phyloP scores from a whole-genome alignment of 2,113 vertebrate genomes.

The Acrocephalus arundinaceus region DNA sequence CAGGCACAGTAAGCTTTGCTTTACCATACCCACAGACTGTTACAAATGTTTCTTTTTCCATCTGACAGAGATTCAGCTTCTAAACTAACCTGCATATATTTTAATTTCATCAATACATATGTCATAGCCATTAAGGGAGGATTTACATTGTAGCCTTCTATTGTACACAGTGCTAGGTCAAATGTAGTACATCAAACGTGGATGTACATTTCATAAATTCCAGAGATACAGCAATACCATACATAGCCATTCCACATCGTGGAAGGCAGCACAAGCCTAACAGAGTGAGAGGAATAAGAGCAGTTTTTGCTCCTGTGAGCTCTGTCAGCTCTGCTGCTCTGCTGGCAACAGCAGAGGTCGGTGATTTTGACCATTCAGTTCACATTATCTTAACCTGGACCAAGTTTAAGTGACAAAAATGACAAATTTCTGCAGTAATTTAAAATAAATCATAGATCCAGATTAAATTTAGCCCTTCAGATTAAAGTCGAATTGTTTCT shows the following conservation, averaged over 20 bases:
- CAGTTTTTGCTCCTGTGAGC: constrained; percentile 5
- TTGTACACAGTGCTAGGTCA: constrained; percentile 62
- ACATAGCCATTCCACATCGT: neutral
- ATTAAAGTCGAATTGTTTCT: neutral
- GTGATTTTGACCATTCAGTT: neutral
- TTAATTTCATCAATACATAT: constrained; percentile 61
- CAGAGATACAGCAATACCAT: constrained; percentile 28
- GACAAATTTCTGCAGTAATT: neutral
- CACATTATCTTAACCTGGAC: neutral
- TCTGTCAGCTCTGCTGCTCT: neutral
- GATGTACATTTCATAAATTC: constrained; percentile 64
- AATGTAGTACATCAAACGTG: constrained; percentile 78
- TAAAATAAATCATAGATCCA: neutral
- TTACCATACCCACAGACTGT: neutral
- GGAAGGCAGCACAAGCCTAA: neutral
- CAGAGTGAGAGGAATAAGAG: neutral
- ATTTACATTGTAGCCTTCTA: constrained; percentile 54
- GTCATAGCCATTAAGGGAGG: constrained; percentile 60
- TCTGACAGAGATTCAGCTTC: constrained; percentile 31
- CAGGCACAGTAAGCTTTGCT: neutral
- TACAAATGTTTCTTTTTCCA: constrained; percentile 6
- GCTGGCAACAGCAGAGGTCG: neutral
- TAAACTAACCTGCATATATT: constrained; percentile 37
- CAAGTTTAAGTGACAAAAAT: neutral
- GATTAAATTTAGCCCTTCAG: neutral